A percentile compares a stretch with the other conserved stretches of the same genome.
phyloP scores from a whole-genome alignment of 2,113 vertebrate genomes.

The Larimichthys crocea region DNA sequence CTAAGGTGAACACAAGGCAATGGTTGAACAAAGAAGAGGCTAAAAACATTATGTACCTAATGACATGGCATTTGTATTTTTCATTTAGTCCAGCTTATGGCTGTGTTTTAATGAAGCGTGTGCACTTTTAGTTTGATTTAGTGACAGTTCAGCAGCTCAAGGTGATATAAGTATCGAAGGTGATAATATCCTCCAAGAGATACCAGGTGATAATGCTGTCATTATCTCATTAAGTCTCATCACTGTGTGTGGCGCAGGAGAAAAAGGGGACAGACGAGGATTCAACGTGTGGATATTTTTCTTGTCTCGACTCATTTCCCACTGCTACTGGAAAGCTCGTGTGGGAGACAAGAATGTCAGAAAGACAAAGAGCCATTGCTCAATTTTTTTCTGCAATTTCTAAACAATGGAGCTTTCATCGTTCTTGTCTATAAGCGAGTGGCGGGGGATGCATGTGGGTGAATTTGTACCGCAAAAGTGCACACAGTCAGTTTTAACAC shows the following conservation, averaged over 20 bases:
- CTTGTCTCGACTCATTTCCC: background rate
- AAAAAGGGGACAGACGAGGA: background rate
- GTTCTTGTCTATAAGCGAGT: background rate
- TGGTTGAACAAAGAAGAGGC: constrained; percentile 25
- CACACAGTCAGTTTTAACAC: constrained; percentile 29
- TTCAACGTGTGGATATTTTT: constrained; percentile 2
- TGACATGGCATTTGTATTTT: background rate
- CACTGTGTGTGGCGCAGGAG: background rate
- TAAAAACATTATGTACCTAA: constrained; percentile 1
- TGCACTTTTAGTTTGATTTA: background rate
- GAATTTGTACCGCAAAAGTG: constrained; percentile 14
- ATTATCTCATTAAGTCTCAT: constrained; percentile 10
- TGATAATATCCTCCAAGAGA: background rate
- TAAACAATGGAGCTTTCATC: constrained; percentile 37
- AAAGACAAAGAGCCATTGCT: constrained; percentile 61
- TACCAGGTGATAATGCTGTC: background rate
- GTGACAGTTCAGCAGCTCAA: background rate
- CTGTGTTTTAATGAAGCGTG: background rate
- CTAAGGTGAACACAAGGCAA: constrained; percentile 21
- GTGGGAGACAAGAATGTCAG: constrained; percentile 62
- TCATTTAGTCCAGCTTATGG: no score
- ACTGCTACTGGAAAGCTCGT: constrained; percentile 20
- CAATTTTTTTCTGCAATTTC: background rate
- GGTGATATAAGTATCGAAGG: background rate
- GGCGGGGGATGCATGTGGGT: constrained; percentile 8